These are phyloP conservation scores for Caenorhabditis auriculariae DNA, from an alignment of 2,888 invertebrate genomes.

Conservation along the genomic window DNA sequence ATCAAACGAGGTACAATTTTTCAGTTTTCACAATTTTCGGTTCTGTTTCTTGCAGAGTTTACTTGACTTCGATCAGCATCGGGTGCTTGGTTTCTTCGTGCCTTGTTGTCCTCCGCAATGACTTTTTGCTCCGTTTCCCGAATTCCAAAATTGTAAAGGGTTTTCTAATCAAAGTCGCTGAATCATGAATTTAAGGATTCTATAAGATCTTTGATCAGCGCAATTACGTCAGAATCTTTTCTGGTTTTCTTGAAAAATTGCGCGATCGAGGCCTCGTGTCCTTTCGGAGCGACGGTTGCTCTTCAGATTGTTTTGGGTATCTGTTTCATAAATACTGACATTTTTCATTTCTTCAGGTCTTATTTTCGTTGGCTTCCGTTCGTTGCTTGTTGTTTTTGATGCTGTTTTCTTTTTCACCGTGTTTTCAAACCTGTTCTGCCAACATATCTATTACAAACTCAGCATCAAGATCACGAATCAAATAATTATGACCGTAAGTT, in stretches of 20 bases:
- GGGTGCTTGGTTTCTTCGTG: conserved; percentile 6
- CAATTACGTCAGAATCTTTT: no score
- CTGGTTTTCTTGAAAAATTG: background rate
- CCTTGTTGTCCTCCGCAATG: conserved; percentile 12
- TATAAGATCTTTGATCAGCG: background rate
- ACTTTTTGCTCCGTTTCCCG: conserved; percentile 15
- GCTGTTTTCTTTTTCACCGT: conserved; percentile 18
- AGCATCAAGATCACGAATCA: conserved; percentile 26
- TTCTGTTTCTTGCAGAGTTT: no score
- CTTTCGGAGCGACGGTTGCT: conserved; percentile 3
- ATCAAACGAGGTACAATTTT: no score
- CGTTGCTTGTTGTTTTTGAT: conserved; percentile 23
- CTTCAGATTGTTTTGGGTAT: conserved; percentile 10
- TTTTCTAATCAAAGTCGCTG: background rate
- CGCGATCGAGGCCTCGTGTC: conserved; percentile 7
- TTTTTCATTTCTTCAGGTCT: conserved; percentile 10
- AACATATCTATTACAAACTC: conserved; percentile 20
- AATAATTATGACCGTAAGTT: conserved; percentile 24
- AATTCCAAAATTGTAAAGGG: conserved; percentile 9
- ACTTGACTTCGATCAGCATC: conserved; percentile 5
- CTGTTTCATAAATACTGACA: background rate
- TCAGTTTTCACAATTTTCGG: no score
- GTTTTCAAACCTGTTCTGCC: conserved; percentile 10
- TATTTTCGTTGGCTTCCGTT: conserved; percentile 20
- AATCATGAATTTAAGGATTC: background rate